Percentiles rank a stretch among this genome's conserved stretches.
phyloP scores from a whole-genome alignment of 2,113 vertebrate genomes.

The Cynopterus brachyotis region DNA sequence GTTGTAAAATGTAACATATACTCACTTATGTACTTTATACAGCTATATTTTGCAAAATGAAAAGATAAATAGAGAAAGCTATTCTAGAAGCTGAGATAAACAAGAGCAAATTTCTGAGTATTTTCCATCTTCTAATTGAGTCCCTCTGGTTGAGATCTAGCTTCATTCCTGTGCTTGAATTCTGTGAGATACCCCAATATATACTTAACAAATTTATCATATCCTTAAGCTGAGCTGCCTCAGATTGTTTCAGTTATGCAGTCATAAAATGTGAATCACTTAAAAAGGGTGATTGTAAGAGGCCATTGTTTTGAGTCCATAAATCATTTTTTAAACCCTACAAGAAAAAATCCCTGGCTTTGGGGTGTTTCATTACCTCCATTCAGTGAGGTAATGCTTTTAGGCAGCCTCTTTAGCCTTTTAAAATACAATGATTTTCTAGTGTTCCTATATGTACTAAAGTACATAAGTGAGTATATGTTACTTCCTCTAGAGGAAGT shows the following conservation, averaged over 20 bases:
- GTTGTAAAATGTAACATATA: neutral
- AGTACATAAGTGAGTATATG: too few species aligned
- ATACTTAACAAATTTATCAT: conserved; percentile 15
- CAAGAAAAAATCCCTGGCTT: neutral
- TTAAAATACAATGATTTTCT: neutral
- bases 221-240: neutral
- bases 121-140: neutral
- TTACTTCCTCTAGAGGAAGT: too few species aligned
- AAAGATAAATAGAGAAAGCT: neutral
- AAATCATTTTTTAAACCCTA: neutral
- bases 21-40: neutral
- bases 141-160: neutral
- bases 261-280: neutral
- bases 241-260: neutral
- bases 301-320: neutral
- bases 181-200: neutral
- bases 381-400: neutral
- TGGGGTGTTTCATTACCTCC: neutral
- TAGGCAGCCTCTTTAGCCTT: neutral
- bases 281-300: neutral
- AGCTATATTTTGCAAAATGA: neutral
- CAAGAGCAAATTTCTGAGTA: neutral
- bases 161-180: conserved; percentile 9
- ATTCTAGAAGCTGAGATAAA: neutral
- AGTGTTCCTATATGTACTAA: too few species aligned